Percentiles rank a stretch among this genome's conserved stretches.
phyloP scores from a whole-genome alignment of 2,797 vertebrate genomes.

The Telmatherina bonti region DNA sequence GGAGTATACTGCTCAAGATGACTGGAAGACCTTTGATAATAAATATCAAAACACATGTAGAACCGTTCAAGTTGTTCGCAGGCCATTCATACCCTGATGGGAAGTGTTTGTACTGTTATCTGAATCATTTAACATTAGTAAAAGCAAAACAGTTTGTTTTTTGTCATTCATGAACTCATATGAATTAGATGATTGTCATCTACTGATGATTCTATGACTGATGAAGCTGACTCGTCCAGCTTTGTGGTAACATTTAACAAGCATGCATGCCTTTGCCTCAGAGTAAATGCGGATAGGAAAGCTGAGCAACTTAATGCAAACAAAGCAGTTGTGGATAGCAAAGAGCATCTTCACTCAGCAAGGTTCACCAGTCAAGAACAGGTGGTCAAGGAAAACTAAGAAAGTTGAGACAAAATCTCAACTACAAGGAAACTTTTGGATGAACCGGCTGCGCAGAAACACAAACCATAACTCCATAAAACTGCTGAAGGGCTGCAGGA shows the following conservation, averaged over 20 bases:
- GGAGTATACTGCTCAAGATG: background rate
- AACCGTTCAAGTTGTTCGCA: background rate
- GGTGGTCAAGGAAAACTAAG: no score
- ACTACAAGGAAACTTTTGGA: background rate
- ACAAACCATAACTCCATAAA: background rate
- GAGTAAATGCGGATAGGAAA: background rate
- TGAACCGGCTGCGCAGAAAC: background rate
- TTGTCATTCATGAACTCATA: background rate
- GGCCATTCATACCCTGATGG: background rate
- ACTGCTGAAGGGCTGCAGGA: background rate
- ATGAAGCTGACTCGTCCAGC: background rate
- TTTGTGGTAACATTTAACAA: background rate
- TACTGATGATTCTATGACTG: conserved; percentile 2
- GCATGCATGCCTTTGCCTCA: background rate
- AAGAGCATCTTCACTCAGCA: background rate
- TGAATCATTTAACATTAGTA: background rate
- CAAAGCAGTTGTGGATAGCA: conserved; percentile 4
- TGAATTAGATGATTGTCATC: conserved; percentile 7
- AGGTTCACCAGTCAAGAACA: background rate
- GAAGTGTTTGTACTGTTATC: background rate
- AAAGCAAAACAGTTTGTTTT: no score
- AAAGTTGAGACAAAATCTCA: background rate
- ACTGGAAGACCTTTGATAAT: background rate
- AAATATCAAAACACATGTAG: background rate
- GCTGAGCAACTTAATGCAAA: background rate